Evolutionary conservation across 2,797 vertebrate species (phyloP), one percentile per base, ranked within the genome.

Genomic region (Hybognathus amarus): DNA sequence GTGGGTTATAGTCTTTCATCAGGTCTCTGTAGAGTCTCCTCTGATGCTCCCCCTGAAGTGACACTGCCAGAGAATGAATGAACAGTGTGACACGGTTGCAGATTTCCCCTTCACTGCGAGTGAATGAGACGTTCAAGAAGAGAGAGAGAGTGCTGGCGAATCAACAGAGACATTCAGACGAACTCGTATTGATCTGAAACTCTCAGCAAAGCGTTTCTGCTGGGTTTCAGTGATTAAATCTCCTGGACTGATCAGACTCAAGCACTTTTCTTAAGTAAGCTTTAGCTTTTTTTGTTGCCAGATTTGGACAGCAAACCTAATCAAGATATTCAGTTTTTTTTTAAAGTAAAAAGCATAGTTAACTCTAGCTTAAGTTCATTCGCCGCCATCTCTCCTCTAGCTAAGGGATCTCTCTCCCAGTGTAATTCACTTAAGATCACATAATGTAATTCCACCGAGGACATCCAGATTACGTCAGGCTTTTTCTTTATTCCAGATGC

Each of bases 31-130:
- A 93, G 63, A 96, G 89, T 81, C 90, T 92, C 24, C 84, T 89
- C 88, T 95, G 92, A 47, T 89, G 68, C 30, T 89, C 82, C 33
- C 94, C 94, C 84, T 95, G 94, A 80, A 91, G 88, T 79, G 95
- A 94, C 30, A 88, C 95, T 95, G 74, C 24, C 87, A 22, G 33
- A 66, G 18, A 89, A 42, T 85, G 18, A 89, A 42, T 85, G 18
- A 88, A 50, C 70, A 70, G 17, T 59, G 52, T 27, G 69, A 42
- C 54, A n/a, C 3, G 40, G 59, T 59, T 82, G 54, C 22, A 20
- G 66, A 73, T 40, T 68, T 77, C 50, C 52, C 45, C 45, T 61
- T n/a, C 6, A 20, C 47, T 74, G 67, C 33, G 47, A 78, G 22
- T 67, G 63, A 83, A 76, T 79, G 71, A 50, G 63, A 82, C 61